Base-by-base conservation (phyloP, 2,797 vertebrate genomes). In the Parauchenoglanis ngamensis region DNA sequence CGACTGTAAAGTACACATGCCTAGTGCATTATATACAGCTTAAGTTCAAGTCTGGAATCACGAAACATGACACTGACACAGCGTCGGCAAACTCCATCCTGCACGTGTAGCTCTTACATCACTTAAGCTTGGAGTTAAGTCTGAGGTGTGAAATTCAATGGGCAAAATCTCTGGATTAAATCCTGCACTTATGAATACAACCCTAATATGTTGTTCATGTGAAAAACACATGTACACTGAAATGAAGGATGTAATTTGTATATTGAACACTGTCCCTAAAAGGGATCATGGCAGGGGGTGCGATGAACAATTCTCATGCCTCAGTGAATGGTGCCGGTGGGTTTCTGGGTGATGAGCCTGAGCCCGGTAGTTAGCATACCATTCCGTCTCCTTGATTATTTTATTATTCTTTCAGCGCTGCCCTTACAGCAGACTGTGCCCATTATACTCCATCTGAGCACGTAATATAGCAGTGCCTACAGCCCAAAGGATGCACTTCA, bases 281-380 rank as follows among this genome's bases (percentile, higher is more conserved):
- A 28, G 63, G 76, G 19, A 28, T 82, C 25, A 21, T 70, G 63
- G 13, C 85, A 35, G 61, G 56, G 21, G 54, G 31, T 56, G 23
- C 52, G 56, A 79, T 67, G 44, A 73, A 75, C n/a, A 88, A 52
- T 75, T 35, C 49, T 80, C 35, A 61, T 59, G 87, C 87, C 87
- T 87, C 31, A 65, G n/a, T 73, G 83, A 83, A 65, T 65, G 83
- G 75, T 56, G 19, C 28, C 67, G 2, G 86, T 56, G 79, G 35
- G 44, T 75, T 75, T 80, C 65, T 78, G 31, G 59, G 44, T 83
- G 77, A 88, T 28, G 85, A 63, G 77, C 17, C 19, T 56, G 68
- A 59, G 68, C 82, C 59, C 28, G 15, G 52, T 57, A 56, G 63
- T 87, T 84, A 84, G 82, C 75, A 70, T 78, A 68, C 76, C 28